phyloP scores from a whole-genome alignment of 2,888 invertebrate species.

The Euzophera pinguis region DNA sequence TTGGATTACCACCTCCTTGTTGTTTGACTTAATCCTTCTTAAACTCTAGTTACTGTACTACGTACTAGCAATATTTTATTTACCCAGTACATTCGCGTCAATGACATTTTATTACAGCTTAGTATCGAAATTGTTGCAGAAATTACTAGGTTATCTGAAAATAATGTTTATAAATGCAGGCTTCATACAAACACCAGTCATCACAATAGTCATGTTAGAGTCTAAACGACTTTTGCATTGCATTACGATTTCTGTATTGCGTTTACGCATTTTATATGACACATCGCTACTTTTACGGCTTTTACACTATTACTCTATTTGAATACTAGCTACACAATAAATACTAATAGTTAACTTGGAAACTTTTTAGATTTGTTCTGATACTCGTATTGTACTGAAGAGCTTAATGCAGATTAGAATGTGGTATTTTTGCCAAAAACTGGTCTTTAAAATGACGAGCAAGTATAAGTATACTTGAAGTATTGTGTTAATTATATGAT shows the following conservation, averaged over 20 bases:
- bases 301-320: not conserved
- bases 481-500: too few species aligned
- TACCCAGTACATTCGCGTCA: not conserved
- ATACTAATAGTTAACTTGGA: too few species aligned
- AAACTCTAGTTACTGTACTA: too few species aligned
- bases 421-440: too few species aligned
- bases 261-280: not conserved
- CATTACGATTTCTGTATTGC: not conserved
- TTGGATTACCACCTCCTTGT: too few species aligned
- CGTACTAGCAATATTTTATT: too few species aligned
- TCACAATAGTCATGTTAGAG: not conserved
- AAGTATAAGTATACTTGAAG: too few species aligned
- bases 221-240: not conserved
- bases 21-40: too few species aligned
- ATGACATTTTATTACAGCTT: constrained; percentile 1
- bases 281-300: not conserved
- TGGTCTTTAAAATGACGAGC: too few species aligned
- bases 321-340: not conserved
- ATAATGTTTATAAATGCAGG: not conserved
- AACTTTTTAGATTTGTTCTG: too few species aligned
- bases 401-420: too few species aligned
- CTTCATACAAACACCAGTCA: not conserved
- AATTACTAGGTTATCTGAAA: not conserved
- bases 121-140: not conserved
- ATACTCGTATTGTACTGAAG: too few species aligned